Evolutionary conservation across 2,113 vertebrate genomes (phyloP), one percentile per base, ranked within the genome.

Genomic region (Notarius lentiginosus): DNA sequence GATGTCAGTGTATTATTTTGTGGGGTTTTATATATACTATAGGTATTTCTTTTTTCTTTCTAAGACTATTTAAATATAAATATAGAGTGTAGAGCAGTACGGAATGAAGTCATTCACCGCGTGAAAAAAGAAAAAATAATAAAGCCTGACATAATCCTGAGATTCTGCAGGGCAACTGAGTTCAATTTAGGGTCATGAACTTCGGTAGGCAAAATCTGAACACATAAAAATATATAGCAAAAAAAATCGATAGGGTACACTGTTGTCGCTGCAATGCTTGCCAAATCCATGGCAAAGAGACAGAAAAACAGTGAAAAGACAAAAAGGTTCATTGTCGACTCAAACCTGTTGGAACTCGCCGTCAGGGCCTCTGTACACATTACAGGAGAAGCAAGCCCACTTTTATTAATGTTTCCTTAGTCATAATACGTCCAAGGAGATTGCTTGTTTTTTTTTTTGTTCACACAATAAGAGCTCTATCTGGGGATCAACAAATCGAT

Each of bases 281-380:
- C 34, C 76, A 81, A 83, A 60, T 17, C 81, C 47, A 49, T 22
- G 84, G 84, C 68, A 51, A 60, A 75, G 55, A 60, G 66, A 83
- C n/a, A 63, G 65, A 55, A 70, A 34, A 82, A 73, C n/a, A 41
- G 75, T 60, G 80, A 61, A 49, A 91, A 88, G 79, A 91, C 85
- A 91, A 92, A 82, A 79, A 84, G 55, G 83, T 60, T 79, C 87
- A 91, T 92, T 92, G 91, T 92, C 86, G 89, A 86, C 89, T 91
- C 84, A 90, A 85, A 88, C 84, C 89, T 87, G 89, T 91, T 88
- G 82, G 79, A 84, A 89, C 90, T 79, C 87, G 90, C 89, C 88
- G 87, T 89, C 90, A 68, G 83, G 51, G 87, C 86, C 87, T 77
- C 85, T 65, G 77, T 87, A 84, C 56, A 73, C 87, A 89, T 91